These are phyloP conservation scores for Tamias sibiricus DNA, from an alignment of 2,113 vertebrate species.

Conservation along the genomic window DNA sequence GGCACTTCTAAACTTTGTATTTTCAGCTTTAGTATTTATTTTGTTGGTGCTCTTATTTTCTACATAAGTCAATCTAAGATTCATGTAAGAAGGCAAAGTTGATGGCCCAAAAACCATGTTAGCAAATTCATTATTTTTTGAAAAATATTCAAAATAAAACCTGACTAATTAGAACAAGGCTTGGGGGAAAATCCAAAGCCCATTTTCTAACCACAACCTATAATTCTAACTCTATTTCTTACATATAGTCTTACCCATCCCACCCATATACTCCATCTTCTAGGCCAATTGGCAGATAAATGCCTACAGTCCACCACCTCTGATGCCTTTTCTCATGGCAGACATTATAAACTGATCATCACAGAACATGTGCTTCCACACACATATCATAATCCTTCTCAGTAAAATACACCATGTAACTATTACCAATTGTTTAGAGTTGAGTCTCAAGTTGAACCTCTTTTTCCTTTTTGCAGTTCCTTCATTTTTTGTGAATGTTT, in stretches of 20 bases:
- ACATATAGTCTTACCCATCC: not conserved
- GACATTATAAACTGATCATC: not conserved
- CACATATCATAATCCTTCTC: not conserved
- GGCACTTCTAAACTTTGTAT: not conserved
- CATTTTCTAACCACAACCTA: not conserved
- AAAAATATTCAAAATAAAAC: conserved; percentile 48
- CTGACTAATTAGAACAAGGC: not conserved
- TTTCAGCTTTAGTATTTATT: conserved; percentile 24
- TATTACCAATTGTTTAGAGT: not conserved
- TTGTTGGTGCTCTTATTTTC: conserved; percentile 17
- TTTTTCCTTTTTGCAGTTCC: not conserved
- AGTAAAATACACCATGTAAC: not conserved
- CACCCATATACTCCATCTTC: not conserved
- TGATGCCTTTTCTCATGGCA: not conserved
- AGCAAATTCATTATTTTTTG: not conserved
- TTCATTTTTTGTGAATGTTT: not conserved
- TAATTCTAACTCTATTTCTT: not conserved
- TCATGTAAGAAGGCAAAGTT: not conserved
- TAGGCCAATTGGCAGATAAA: not conserved
- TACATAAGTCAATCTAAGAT: not conserved
- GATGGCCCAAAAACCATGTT: not conserved
- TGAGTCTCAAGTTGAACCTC: not conserved
- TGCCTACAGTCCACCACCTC: not conserved
- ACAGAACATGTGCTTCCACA: not conserved
- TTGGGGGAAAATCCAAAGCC: not conserved